These are phyloP conservation scores for Heterodera carotae DNA, from an alignment of 1,140 invertebrate genomes.

Conservation along the genomic window DNA sequence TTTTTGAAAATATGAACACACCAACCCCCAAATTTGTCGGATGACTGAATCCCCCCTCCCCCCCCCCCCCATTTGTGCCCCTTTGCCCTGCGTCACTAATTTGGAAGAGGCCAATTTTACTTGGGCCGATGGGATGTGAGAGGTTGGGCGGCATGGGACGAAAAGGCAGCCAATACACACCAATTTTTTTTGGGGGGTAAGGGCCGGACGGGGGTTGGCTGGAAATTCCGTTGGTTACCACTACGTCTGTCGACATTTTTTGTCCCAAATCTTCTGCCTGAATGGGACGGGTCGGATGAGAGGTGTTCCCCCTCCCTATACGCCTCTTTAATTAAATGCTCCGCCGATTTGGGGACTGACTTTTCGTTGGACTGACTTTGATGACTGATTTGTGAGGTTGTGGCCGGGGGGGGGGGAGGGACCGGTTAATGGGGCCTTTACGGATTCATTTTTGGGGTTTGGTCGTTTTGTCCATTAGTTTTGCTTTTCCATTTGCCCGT, in stretches of 20 bases:
- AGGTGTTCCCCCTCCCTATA: no score
- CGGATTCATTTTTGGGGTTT: background rate
- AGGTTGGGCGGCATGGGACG: no score
- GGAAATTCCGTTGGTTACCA: background rate
- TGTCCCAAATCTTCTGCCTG: background rate
- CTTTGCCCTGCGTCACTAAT: background rate
- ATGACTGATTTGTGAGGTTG: no score
- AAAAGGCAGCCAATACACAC: background rate
- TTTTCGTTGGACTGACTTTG: no score
- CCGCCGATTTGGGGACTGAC: no score
- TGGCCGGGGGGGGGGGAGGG: background rate
- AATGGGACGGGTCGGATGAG: background rate
- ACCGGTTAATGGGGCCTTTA: background rate
- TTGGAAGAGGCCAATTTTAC: slow-evolving; percentile 1
- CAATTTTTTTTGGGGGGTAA: background rate
- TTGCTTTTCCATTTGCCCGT: background rate
- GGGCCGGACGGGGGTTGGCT: background rate
- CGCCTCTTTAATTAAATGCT: no score
- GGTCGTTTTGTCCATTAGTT: background rate
- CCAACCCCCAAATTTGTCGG: background rate
- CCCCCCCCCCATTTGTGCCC: background rate
- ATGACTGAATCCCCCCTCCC: background rate
- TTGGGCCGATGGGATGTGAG: background rate
- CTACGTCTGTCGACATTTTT: no score
- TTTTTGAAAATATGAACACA: background rate